A percentile compares a stretch with the other conserved stretches of the same genome.
Conservation (phyloP, 2,797 vertebrate genomes). For the Pangasius sanitwongsei region DNA sequence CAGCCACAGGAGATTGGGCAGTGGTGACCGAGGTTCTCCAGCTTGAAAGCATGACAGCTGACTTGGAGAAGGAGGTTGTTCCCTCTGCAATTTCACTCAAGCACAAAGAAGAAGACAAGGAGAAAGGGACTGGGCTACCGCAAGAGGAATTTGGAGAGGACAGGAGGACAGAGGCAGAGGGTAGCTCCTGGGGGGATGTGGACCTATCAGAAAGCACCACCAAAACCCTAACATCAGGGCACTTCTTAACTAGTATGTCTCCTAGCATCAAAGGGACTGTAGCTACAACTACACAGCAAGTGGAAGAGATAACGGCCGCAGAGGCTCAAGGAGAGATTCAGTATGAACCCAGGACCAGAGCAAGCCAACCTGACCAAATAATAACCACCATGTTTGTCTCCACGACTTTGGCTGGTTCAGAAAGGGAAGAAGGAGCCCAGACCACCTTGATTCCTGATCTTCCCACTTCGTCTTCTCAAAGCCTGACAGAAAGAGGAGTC, state of each 20-base stretch:
- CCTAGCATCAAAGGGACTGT: neutral
- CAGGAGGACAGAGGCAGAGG: slow-evolving; percentile 33
- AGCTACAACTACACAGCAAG: slow-evolving; percentile 21
- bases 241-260: neutral
- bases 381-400: neutral
- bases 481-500: slow-evolving; percentile 7
- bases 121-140: neutral
- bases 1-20: slow-evolving; percentile 38
- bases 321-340: slow-evolving; percentile 77
- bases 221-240: neutral
- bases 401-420: neutral
- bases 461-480: neutral
- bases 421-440: neutral
- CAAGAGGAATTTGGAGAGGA: slow-evolving; percentile 31
- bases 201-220: slow-evolving; percentile 26
- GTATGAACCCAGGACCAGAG: slow-evolving; percentile 58
- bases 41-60: neutral
- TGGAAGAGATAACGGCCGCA: slow-evolving; percentile 64
- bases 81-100: slow-evolving; percentile 3
- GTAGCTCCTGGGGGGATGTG: slow-evolving; percentile 52
- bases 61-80: neutral
- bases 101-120: slow-evolving; percentile 1
- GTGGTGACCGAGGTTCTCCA: slow-evolving; percentile 33
- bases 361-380: slow-evolving; percentile 31
- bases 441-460: neutral